Evolutionary conservation across 2,797 vertebrate species (phyloP).

Genomic region (Ciconia nigra): DNA sequence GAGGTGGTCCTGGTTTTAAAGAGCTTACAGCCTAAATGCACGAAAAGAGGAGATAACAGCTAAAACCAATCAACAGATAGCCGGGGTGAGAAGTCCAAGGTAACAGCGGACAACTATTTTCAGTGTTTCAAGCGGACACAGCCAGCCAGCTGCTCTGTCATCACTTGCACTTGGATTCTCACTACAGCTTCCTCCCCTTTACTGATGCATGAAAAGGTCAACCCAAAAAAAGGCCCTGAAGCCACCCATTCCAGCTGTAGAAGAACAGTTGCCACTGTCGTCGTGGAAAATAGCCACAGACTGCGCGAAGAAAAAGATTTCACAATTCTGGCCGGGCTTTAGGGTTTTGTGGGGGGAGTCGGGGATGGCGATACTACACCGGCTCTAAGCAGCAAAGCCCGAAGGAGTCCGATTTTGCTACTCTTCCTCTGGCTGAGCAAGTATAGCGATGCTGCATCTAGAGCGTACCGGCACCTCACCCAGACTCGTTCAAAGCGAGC

Average conservation of each 20-base stretch:
- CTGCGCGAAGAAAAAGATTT: not conserved
- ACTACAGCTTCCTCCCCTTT: not conserved
- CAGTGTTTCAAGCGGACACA: not conserved
- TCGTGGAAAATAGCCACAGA: fast-evolving
- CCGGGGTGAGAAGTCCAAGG: not conserved
- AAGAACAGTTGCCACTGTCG: not conserved
- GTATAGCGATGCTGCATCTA: no score
- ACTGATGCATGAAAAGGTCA: not conserved
- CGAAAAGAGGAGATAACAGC: not conserved
- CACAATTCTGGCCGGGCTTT: not conserved
- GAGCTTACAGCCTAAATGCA: not conserved
- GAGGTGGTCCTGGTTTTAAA: not conserved
- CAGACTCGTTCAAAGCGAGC: fast-evolving
- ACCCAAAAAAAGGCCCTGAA: not conserved
- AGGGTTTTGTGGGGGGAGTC: not conserved
- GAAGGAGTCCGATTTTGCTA: not conserved
- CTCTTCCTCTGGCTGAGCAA: not conserved
- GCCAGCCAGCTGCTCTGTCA: not conserved
- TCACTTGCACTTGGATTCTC: not conserved
- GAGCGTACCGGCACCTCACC: not conserved
- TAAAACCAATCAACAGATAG: not conserved
- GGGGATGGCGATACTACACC: not conserved
- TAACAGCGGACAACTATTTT: not conserved
- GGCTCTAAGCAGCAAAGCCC: not conserved
- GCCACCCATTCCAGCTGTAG: not conserved